Base-by-base conservation (phyloP, 2,113 vertebrate species). In the Dasypus novemcinctus region DNA sequence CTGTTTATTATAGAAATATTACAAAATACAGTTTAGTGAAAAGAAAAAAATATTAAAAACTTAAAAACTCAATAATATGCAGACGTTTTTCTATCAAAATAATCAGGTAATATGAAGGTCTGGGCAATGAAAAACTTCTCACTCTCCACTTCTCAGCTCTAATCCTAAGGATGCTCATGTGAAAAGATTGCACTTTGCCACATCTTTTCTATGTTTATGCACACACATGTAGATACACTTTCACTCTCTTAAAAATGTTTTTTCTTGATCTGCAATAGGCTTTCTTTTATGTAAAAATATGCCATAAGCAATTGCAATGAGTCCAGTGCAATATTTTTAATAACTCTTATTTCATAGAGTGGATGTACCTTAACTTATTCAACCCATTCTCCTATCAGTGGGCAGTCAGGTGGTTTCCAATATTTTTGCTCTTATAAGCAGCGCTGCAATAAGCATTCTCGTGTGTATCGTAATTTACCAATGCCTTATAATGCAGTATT, bases 1-100 rank as follows among this genome's bases (percentile, higher is more conserved):
- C 31, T 91, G 33, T 41, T 33, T 92, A 75, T 72, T 84, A 85
- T 4, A 59, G 41, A 36, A 85, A 97, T 94, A 83, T 36, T 79
- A 63, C 23, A 85, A 95, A 94, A 85, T 66, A 63, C 2, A 86
- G 15, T 76, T 20, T 18, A 92, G n/a, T 81, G 89, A 83, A 78
- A 76, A 80, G 18, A 90, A 93, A 64, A 75, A 27, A 81, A 31
- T 5, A 59, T 20, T 69, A 49, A 92, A 95, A 41, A 66, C 18
- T 41, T 46, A 31, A 54, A 94, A 43, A 33, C 12, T 75, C 43
- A 49, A 66, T 79, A 76, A 82, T 83, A 57, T 21, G 17, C 3
- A 84, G 14, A 31, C 12, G 11, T 74, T 95, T 81, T 79, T 33
- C 64, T 41, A 36, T 75, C 33, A 71, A 83, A 57, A 15, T 33